These are phyloP conservation scores for Conchocele bisecta DNA, from an alignment of 2,888 invertebrate genomes.

Conservation along the genomic window DNA sequence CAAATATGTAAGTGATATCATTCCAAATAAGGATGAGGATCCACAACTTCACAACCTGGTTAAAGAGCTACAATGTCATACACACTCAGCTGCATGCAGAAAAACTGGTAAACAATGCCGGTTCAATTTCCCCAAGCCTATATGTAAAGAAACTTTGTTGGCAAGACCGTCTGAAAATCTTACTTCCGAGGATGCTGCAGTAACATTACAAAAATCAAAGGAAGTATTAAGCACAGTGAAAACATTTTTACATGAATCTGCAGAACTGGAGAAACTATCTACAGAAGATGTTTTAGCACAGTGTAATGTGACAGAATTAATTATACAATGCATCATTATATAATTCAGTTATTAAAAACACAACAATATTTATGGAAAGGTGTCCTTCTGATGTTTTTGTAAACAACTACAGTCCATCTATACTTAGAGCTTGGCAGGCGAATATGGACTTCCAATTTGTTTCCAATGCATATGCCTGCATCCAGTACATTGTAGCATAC, in stretches of 20 bases:
- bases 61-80: conserved; percentile 4
- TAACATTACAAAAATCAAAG: conserved; percentile 7
- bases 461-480: conserved; percentile 16
- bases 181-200: no score
- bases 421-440: conserved; percentile 6
- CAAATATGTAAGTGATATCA: neutral
- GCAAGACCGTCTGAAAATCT: no score
- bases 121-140: conserved; percentile 9
- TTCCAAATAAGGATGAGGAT: neutral
- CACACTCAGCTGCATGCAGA: conserved; percentile 13
- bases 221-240: conserved; percentile 1
- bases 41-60: conserved; percentile 2
- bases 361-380: conserved; percentile 2
- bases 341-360: neutral
- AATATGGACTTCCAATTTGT: conserved; percentile 11
- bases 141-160: no score
- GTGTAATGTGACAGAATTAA: conserved; percentile 4
- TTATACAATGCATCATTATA: neutral
- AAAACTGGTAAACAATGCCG: conserved; percentile 1
- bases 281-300: conserved; percentile 7
- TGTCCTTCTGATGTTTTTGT: conserved; percentile 3
- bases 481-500: conserved; percentile 15
- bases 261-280: neutral
- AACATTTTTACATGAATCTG: neutral
- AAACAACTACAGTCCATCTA: conserved; percentile 11